Evolutionary conservation across 2,888 invertebrate genomes (phyloP).

Genomic region (Gerosis bhagava): DNA sequence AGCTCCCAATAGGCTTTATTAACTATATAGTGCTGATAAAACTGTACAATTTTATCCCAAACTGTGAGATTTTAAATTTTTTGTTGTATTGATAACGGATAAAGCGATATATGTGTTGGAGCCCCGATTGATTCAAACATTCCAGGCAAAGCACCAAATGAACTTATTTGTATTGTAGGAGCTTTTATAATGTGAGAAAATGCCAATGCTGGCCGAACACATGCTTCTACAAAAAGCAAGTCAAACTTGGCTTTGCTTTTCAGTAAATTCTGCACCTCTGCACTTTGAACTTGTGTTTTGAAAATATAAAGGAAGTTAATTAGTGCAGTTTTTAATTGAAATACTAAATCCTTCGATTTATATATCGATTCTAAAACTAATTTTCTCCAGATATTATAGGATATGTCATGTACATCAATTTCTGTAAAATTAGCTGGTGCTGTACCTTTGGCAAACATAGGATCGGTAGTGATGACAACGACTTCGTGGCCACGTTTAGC

Average conservation of each 20-base stretch:
- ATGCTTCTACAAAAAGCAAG: slow-evolving; percentile 44
- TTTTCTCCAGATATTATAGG: slow-evolving; percentile 33
- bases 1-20: not conserved
- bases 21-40: not conserved
- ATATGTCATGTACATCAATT: too few species aligned
- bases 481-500: too few species aligned
- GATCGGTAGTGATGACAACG: slow-evolving; percentile 44
- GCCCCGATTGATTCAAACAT: slow-evolving; percentile 36
- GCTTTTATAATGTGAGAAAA: slow-evolving; percentile 42
- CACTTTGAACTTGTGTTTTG: too few species aligned
- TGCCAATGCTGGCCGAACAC: slow-evolving; percentile 32
- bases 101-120: slow-evolving; percentile 37
- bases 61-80: slow-evolving; percentile 1
- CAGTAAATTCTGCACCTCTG: not conserved
- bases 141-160: slow-evolving; percentile 36
- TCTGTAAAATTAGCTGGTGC: slow-evolving; percentile 44
- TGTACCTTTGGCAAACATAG: slow-evolving; percentile 36
- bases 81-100: slow-evolving; percentile 26
- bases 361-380: not conserved
- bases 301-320: too few species aligned
- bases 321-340: slow-evolving; percentile 1
- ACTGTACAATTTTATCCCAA: not conserved
- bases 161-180: slow-evolving; percentile 45
- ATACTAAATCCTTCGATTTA: not conserved
- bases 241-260: slow-evolving; percentile 37